phyloP scores from a whole-genome alignment of 2,888 invertebrate genomes.

The Adineta ricciae region DNA sequence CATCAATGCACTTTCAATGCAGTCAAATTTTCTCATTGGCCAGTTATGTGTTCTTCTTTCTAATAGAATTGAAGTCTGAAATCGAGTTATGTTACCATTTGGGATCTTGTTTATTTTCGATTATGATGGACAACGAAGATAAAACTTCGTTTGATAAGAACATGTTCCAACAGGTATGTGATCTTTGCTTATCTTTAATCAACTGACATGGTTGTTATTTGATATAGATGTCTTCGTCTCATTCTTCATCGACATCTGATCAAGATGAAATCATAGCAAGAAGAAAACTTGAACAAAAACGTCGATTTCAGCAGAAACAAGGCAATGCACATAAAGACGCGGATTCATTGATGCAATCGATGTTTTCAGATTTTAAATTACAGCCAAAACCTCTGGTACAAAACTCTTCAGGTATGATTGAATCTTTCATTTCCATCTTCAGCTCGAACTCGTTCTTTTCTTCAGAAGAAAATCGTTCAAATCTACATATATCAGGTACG shows the following conservation, averaged over 20 bases:
- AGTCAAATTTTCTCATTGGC: not conserved
- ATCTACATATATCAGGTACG: not conserved
- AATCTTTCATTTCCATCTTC: not conserved
- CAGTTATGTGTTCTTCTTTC: not conserved
- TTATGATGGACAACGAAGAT: not conserved
- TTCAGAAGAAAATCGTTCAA: not conserved
- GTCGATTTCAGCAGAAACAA: slow-evolving; percentile 11
- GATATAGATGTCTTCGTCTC: not conserved
- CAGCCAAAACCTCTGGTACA: not conserved
- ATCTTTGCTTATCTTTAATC: not conserved
- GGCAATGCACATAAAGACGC: not conserved
- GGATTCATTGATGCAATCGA: not conserved
- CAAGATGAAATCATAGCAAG: not conserved
- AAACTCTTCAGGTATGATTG: not conserved
- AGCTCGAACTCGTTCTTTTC: not conserved
- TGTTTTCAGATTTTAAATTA: not conserved
- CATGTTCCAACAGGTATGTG: not conserved
- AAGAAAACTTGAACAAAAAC: slow-evolving; percentile 3
- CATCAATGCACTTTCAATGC: not conserved
- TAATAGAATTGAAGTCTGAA: not conserved
- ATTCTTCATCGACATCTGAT: not conserved
- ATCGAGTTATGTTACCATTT: not conserved
- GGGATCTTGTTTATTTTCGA: not conserved
- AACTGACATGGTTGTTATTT: not conserved
- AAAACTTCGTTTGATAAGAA: not conserved